Evolutionary conservation across 2,113 vertebrate species (phyloP).

Genomic region (Poeciliopsis prolifica): DNA sequence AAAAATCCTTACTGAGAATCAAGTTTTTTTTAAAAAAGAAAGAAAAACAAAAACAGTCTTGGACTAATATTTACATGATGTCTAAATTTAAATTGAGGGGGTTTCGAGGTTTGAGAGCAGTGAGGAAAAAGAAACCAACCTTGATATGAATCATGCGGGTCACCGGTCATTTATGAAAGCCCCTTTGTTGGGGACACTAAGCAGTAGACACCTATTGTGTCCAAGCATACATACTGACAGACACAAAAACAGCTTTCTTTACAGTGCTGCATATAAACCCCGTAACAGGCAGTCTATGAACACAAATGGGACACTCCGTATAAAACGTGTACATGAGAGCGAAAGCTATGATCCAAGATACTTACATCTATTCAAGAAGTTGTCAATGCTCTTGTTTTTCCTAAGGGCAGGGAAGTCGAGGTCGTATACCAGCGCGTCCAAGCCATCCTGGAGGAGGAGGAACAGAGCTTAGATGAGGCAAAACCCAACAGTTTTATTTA

Average conservation of each 20-base stretch:
- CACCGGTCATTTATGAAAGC: slow-evolving; percentile 73
- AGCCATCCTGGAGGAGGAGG: slow-evolving; percentile 86
- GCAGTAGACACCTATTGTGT: slow-evolving; percentile 77
- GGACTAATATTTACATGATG: slow-evolving; percentile 1
- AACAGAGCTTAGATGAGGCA: slow-evolving; percentile 34
- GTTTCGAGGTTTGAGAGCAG: slow-evolving; percentile 28
- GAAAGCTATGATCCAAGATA: slow-evolving; percentile 57
- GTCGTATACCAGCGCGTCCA: slow-evolving; percentile 98
- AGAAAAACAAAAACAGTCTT: neutral
- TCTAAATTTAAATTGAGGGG: slow-evolving; percentile 12
- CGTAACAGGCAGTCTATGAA: slow-evolving; percentile 19
- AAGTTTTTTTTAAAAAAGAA: neutral
- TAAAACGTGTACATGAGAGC: slow-evolving; percentile 14
- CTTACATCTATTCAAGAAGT: slow-evolving; percentile 99
- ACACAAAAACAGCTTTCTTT: slow-evolving; percentile 70
- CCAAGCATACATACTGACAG: slow-evolving; percentile 57
- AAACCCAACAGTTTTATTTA: neutral
- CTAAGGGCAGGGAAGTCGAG: slow-evolving; percentile 98
- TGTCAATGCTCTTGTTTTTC: slow-evolving; percentile 99
- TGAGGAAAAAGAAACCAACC: slow-evolving; percentile 49
- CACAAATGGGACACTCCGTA: slow-evolving; percentile 24
- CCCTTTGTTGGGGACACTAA: slow-evolving; percentile 73
- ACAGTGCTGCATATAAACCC: slow-evolving; percentile 31
- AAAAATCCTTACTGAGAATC: neutral
- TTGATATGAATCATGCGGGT: slow-evolving; percentile 70